These are phyloP conservation scores for Myathropa florea DNA, from an alignment of 2,888 invertebrate genomes.

Conservation along the genomic window DNA sequence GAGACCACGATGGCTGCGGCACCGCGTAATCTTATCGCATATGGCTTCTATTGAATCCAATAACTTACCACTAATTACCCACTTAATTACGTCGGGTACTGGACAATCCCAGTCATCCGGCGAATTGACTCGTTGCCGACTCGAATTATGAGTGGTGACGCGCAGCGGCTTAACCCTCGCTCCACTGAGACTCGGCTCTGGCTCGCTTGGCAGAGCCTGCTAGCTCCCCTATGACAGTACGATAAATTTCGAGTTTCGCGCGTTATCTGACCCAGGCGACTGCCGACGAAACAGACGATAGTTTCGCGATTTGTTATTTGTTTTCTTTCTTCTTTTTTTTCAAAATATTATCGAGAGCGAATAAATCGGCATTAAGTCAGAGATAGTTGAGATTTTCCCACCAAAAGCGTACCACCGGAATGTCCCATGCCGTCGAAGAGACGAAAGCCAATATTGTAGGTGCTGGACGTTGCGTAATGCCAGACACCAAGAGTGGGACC, in stretches of 20 bases:
- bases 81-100: slow-evolving; percentile 54
- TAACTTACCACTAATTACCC: slow-evolving; percentile 68
- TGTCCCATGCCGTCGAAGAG: neutral
- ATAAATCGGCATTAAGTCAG: slow-evolving; percentile 44
- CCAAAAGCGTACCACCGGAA: slow-evolving; percentile 18
- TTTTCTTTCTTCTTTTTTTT: slow-evolving; percentile 13
- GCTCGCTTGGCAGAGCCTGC: neutral
- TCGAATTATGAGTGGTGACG: slow-evolving; percentile 69
- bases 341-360: slow-evolving; percentile 48
- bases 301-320: neutral
- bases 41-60: slow-evolving; percentile 66
- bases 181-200: neutral
- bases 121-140: slow-evolving; percentile 31
- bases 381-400: slow-evolving; percentile 44
- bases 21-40: slow-evolving; percentile 56
- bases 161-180: slow-evolving; percentile 19
- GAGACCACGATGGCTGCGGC: neutral
- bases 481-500: slow-evolving; percentile 8
- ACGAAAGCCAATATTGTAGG: slow-evolving; percentile 13
- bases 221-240: neutral
- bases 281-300: slow-evolving; percentile 26
- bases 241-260: slow-evolving; percentile 54
- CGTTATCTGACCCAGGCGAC: slow-evolving; percentile 53
- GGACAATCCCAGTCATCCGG: slow-evolving; percentile 10
- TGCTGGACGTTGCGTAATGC: slow-evolving; percentile 45